phyloP scores from a whole-genome alignment of 2,888 invertebrate genomes.

The Baccha elongata region DNA sequence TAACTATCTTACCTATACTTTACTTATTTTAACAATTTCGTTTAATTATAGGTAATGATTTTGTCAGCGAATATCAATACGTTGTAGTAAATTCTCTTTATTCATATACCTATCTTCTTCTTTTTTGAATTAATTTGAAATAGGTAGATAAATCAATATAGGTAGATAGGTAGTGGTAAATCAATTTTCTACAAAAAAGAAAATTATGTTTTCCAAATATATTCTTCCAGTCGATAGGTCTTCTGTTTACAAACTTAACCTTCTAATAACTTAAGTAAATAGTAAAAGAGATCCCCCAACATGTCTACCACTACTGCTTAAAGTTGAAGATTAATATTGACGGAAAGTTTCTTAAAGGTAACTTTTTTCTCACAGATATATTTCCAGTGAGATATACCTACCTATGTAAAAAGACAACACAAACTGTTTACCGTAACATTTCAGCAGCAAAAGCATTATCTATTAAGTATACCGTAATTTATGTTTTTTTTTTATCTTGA shows the following conservation, averaged over 20 bases:
- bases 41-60: too few relatives aligned
- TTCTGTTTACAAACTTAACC: not conserved
- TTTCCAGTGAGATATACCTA: constrained; percentile 27
- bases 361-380: constrained; percentile 42
- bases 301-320: constrained; percentile 4
- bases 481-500: constrained; percentile 29
- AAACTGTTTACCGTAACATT: constrained; percentile 30
- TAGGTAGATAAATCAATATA: too few relatives aligned
- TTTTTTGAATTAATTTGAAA: too few relatives aligned
- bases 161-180: too few relatives aligned
- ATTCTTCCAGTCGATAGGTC: not conserved
- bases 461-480: not conserved
- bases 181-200: too few relatives aligned
- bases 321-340: not conserved
- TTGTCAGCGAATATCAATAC: too few relatives aligned
- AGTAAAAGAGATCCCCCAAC: not conserved
- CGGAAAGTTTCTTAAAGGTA: not conserved
- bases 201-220: too few relatives aligned
- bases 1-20: too few relatives aligned
- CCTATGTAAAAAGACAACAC: constrained; percentile 16
- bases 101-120: too few relatives aligned
- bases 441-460: constrained; percentile 9
- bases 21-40: too few relatives aligned
- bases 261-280: constrained; percentile 29
- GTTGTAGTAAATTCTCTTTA: too few relatives aligned